Evolutionary conservation across 2,797 vertebrate genomes (phyloP).

Genomic region (Falco rusticolus): DNA sequence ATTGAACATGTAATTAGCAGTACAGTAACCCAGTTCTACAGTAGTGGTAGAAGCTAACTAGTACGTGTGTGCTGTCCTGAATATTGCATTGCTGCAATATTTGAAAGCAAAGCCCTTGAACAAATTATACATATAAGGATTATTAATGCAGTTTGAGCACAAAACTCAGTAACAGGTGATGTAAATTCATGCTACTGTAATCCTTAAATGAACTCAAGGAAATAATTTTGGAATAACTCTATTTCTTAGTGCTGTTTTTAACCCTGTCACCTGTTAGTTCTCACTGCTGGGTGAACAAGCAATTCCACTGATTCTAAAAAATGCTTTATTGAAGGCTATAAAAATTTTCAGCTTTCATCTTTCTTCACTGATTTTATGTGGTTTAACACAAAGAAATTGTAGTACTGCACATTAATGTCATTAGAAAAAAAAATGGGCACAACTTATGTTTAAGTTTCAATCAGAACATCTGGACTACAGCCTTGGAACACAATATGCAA

Average conservation of each 20-base stretch:
- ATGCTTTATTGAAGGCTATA: not conserved
- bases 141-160: not conserved
- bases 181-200: not conserved
- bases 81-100: not conserved
- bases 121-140: fast-evolving
- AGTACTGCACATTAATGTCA: not conserved
- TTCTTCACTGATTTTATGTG: not conserved
- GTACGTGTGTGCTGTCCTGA: not conserved
- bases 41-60: not conserved
- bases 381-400: not conserved
- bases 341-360: not conserved
- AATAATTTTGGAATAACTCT: not conserved
- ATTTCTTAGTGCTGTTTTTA: not conserved
- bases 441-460: not conserved
- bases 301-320: not conserved
- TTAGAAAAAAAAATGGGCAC: not conserved
- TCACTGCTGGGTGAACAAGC: not conserved
- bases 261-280: not conserved
- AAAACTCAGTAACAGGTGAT: not conserved
- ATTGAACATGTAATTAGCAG: not conserved
- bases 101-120: not conserved
- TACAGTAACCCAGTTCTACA: not conserved
- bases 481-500: not conserved
- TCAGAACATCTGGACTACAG: not conserved
- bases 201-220: not conserved